Conservation (phyloP, 1,140 invertebrate genomes). For the Stratiolaelaps scimitus region DNA sequence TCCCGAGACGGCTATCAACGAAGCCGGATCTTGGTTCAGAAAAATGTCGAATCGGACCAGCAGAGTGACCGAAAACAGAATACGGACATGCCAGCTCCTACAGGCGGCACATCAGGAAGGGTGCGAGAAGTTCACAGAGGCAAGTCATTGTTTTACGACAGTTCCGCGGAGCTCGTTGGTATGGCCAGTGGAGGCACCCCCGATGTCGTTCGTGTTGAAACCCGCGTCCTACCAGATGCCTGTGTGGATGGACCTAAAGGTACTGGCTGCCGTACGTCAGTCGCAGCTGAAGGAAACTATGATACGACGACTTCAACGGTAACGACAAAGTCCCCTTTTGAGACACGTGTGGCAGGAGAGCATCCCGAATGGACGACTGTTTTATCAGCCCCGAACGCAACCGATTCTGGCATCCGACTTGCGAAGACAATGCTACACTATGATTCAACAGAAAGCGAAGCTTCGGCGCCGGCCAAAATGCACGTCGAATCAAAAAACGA, state of each 20-base stretch:
- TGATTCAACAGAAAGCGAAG: neutral
- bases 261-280: too few relatives aligned
- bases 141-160: conserved; percentile 15
- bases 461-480: neutral
- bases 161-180: conserved; percentile 14
- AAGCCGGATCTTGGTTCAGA: conserved; percentile 24
- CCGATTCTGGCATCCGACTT: neutral
- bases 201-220: neutral
- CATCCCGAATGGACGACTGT: neutral
- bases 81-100: too few relatives aligned
- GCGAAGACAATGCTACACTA: neutral
- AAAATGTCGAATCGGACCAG: neutral
- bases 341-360: neutral
- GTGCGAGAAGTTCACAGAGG: neutral
- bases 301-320: neutral
- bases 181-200: neutral
- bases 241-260: neutral
- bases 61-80: too few relatives aligned
- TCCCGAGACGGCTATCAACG: conserved; percentile 10
- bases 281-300: too few relatives aligned
- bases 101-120: neutral
- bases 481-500: neutral
- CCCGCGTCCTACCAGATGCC: neutral
- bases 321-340: neutral
- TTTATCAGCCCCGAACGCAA: neutral